Evolutionary conservation across 2,113 vertebrate species (phyloP).

Genomic region (Lontra canadensis): DNA sequence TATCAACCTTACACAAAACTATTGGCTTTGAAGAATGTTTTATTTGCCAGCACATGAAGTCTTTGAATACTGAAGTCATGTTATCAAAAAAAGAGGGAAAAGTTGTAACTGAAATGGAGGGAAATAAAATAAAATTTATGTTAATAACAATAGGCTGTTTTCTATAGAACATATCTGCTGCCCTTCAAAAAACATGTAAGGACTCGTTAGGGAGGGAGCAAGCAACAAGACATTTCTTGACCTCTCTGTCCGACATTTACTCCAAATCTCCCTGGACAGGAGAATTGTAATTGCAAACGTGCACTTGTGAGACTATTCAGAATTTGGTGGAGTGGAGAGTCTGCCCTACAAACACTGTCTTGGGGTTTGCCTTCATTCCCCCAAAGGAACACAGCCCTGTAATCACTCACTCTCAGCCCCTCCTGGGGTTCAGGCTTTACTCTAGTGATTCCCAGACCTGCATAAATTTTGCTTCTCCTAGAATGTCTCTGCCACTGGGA

Average conservation of each 20-base stretch:
- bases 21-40: background rate
- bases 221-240: background rate
- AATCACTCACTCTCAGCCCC: background rate
- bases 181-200: background rate
- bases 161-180: background rate
- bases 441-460: background rate
- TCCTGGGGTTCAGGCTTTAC: background rate
- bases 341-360: background rate
- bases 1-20: background rate
- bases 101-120: background rate
- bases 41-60: background rate
- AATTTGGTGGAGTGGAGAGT: background rate
- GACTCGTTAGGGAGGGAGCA: background rate
- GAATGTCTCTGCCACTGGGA: background rate
- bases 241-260: background rate
- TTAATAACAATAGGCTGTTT: background rate
- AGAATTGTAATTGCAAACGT: background rate
- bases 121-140: background rate
- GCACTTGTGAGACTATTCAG: background rate
- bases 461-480: background rate
- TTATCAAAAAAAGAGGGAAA: background rate
- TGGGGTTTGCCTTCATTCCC: background rate
- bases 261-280: background rate
- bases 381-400: background rate
- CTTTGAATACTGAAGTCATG: background rate